A percentile compares a stretch with the other conserved stretches of the same genome.
These are phyloP conservation scores for Paraplagusia blochii DNA, from an alignment of 2,113 vertebrate species.

Conservation along the genomic window DNA sequence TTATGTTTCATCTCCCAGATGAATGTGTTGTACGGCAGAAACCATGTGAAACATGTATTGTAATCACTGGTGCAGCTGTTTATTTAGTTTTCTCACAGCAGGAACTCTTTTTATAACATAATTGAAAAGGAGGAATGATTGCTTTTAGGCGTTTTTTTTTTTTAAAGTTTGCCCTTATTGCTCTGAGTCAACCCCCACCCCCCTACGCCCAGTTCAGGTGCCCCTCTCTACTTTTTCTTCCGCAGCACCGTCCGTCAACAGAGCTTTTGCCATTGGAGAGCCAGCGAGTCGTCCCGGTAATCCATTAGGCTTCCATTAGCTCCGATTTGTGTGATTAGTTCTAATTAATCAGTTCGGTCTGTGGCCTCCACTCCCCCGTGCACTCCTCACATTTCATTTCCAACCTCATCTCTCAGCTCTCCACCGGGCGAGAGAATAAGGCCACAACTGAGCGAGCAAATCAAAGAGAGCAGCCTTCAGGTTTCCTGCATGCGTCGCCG, in stretches of 20 bases:
- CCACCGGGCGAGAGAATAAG: conserved; percentile 53
- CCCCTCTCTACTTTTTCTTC: conserved; percentile 42
- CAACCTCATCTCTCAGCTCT: conserved; percentile 68
- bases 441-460: conserved; percentile 46
- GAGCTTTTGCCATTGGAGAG: conserved; percentile 34
- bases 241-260: neutral
- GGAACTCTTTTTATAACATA: conserved; percentile 34
- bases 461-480: conserved; percentile 35
- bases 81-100: conserved; percentile 43
- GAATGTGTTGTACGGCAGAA: conserved; percentile 48
- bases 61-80: conserved; percentile 31
- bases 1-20: conserved; percentile 56
- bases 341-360: conserved; percentile 72
- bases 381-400: conserved; percentile 67
- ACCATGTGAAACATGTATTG: conserved; percentile 42
- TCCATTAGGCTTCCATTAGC: conserved; percentile 73
- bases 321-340: conserved; percentile 72
- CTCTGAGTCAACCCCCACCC: conserved; percentile 45
- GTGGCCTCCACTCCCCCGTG: conserved; percentile 47
- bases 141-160: conserved; percentile 55
- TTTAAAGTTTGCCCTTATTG: conserved; percentile 51
- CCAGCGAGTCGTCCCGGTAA: conserved; percentile 53
- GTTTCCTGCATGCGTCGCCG: conserved; percentile 2
- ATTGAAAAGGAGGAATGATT: neutral
- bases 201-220: conserved; percentile 18